Conservation (phyloP, 2,113 vertebrate genomes). For the Erythrolamprus reginae region DNA sequence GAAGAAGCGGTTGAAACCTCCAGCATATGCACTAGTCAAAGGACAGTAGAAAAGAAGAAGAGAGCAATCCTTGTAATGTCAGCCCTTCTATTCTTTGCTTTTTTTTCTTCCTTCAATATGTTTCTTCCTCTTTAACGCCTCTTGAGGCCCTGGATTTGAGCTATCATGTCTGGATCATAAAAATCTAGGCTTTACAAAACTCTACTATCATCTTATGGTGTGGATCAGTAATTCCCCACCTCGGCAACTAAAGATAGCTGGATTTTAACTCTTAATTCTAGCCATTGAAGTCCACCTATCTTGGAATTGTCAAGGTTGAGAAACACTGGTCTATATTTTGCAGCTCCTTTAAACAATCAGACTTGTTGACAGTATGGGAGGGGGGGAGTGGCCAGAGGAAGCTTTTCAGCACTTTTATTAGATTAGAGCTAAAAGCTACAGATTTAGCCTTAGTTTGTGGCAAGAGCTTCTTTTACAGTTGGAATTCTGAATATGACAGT, state of each 20-base stretch:
- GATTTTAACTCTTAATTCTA: no score
- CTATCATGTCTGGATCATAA: neutral
- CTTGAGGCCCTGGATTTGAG: neutral
- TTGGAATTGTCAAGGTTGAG: neutral
- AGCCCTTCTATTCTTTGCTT: neutral
- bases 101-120: neutral
- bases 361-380: neutral
- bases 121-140: neutral
- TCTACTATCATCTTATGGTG: neutral
- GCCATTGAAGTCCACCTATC: no score
- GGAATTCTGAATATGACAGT: neutral
- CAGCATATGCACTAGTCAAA: neutral
- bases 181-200: neutral
- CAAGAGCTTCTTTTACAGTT: neutral
- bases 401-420: neutral
- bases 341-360: neutral
- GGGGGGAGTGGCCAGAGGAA: neutral
- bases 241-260: neutral
- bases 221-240: neutral
- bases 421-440: no score
- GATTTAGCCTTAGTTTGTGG: neutral
- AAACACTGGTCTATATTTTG: neutral
- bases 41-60: neutral
- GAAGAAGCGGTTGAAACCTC: neutral
- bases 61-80: neutral